These are phyloP conservation scores for Gymnocypris eckloni DNA, from an alignment of 2,797 vertebrate genomes.

Conservation along the genomic window DNA sequence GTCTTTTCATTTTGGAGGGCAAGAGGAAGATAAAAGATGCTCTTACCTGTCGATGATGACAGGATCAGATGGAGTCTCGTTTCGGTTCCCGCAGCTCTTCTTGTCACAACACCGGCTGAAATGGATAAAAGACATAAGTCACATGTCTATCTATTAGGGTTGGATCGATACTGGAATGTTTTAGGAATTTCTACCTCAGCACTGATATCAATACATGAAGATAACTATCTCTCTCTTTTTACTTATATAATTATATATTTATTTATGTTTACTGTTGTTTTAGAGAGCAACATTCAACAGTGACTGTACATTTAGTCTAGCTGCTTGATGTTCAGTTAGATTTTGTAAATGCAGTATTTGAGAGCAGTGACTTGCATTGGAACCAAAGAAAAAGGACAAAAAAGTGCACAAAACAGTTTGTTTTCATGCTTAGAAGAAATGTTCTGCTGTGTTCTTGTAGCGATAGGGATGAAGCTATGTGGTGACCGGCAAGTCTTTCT, in stretches of 20 bases:
- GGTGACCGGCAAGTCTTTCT: slow-evolving; percentile 42
- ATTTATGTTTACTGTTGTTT: neutral
- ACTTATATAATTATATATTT: neutral
- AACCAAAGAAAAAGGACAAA: slow-evolving; percentile 2
- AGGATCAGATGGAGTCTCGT: slow-evolving; percentile 81
- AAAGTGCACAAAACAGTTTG: neutral
- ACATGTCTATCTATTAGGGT: neutral
- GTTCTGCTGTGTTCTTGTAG: slow-evolving; percentile 1
- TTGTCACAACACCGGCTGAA: slow-evolving; percentile 73
- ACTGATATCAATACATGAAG: neutral
- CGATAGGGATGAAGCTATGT: slow-evolving; percentile 16
- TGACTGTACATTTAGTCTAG: neutral
- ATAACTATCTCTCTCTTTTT: neutral
- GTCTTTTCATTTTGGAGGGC: neutral
- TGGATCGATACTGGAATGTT: slow-evolving; percentile 15
- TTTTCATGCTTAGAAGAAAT: slow-evolving; percentile 8
- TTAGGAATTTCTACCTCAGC: neutral
- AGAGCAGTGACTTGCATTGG: neutral
- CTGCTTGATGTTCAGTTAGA: neutral
- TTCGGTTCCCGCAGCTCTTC: slow-evolving; percentile 74
- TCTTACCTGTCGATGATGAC: slow-evolving; percentile 83
- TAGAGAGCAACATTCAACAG: neutral
- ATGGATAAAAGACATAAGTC: slow-evolving; percentile 22
- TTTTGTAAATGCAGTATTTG: slow-evolving; percentile 14
- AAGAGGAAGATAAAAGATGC: slow-evolving; percentile 13